Evolutionary conservation across 2,113 vertebrate genomes (phyloP).

Genomic region (Rhynchopsitta pachyrhyncha): DNA sequence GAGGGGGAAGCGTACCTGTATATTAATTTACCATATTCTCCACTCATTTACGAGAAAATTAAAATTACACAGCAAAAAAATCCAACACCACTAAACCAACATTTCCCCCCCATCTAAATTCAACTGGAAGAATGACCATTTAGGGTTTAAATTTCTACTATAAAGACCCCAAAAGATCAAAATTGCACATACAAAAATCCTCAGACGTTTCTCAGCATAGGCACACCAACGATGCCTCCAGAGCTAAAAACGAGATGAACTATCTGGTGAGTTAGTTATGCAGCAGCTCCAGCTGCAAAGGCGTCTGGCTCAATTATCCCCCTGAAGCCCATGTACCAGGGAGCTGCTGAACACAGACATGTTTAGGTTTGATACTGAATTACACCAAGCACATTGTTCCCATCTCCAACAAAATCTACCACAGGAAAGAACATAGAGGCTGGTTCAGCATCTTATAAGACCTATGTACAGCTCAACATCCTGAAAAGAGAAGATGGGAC

Average conservation of each 20-base stretch:
- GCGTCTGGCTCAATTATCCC: background rate
- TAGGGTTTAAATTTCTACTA: background rate
- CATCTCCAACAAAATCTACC: background rate
- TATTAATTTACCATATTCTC: background rate
- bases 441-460: background rate
- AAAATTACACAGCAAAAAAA: background rate
- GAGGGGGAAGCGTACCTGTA: background rate
- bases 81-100: background rate
- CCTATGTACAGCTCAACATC: rapidly evolving
- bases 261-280: background rate
- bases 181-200: background rate
- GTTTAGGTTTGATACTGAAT: background rate
- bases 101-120: background rate
- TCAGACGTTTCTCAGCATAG: background rate
- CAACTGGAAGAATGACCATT: background rate
- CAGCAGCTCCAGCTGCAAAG: background rate
- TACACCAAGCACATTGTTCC: rapidly evolving
- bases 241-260: rapidly evolving
- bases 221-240: background rate
- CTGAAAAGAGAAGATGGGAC: background rate
- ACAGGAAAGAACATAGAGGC: rapidly evolving
- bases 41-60: background rate
- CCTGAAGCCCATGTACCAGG: background rate
- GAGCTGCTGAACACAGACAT: background rate
- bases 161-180: background rate